Conservation (phyloP, 2,888 invertebrate genomes). For the Acleris holmiana region DNA sequence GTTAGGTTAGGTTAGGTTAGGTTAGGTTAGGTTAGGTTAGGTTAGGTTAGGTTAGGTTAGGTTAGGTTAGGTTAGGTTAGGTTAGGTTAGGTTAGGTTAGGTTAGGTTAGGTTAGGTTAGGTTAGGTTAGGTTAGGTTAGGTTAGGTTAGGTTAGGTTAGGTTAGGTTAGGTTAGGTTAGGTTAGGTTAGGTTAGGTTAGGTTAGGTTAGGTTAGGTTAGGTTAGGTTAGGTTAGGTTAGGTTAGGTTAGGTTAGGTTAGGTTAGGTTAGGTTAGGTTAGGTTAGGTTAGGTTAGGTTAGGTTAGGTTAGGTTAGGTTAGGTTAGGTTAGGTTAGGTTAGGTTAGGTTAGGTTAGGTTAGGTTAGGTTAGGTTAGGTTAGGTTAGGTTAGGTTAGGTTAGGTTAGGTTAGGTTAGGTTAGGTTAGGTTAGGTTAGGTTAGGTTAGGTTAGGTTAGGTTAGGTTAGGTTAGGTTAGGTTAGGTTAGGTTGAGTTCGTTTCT, state of each 20-base stretch:
- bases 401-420: constrained; percentile 27
- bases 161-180: constrained; percentile 35
- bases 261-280: constrained; percentile 35
- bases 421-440: constrained; percentile 31
- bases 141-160: constrained; percentile 4
- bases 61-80: constrained; percentile 29
- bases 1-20: constrained; percentile 32
- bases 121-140: constrained; percentile 3
- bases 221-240: constrained; percentile 24
- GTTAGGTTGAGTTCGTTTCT: too few species aligned
- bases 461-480: too few species aligned
- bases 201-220: constrained; percentile 24
- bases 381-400: constrained; percentile 25
- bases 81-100: constrained; percentile 27
- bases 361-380: constrained; percentile 27
- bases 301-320: constrained; percentile 38
- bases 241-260: constrained; percentile 18
- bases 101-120: constrained; percentile 15
- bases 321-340: constrained; percentile 37
- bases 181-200: constrained; percentile 38
- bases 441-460: too few species aligned
- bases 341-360: constrained; percentile 37
- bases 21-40: constrained; percentile 33
- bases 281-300: constrained; percentile 36
- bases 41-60: constrained; percentile 33